Percentiles rank a stretch among this genome's conserved stretches.
Evolutionary conservation across 2,888 invertebrate genomes (phyloP).

Genomic region (Tribolium freemani): DNA sequence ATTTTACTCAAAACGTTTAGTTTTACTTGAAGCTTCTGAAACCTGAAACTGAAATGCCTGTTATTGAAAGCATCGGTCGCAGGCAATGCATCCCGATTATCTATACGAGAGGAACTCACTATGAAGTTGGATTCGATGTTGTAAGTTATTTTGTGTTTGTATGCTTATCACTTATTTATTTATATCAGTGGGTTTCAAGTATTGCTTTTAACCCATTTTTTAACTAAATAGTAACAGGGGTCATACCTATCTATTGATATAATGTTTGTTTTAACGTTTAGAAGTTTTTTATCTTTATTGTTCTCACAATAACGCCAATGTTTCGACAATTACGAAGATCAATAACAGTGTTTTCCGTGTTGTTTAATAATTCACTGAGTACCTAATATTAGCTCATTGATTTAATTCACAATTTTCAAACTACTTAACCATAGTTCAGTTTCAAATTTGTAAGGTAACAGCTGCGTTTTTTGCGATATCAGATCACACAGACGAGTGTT

Average conservation of each 20-base stretch:
- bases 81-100: slow-evolving; percentile 82
- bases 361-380: not conserved
- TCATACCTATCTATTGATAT: too few relatives aligned
- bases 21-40: slow-evolving; percentile 14
- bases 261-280: too few relatives aligned
- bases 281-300: too few relatives aligned
- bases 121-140: slow-evolving; percentile 89
- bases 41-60: slow-evolving; percentile 56
- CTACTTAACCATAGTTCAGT: too few relatives aligned
- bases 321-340: not conserved
- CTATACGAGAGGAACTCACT: slow-evolving; percentile 84
- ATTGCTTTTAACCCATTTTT: too few relatives aligned
- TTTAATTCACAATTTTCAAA: too few relatives aligned
- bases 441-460: not conserved
- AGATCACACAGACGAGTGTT: not conserved
- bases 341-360: not conserved
- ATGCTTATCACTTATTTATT: not conserved
- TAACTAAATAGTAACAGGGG: too few relatives aligned
- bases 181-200: too few relatives aligned
- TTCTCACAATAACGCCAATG: not conserved
- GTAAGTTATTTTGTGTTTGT: slow-evolving; percentile 71
- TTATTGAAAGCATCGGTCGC: slow-evolving; percentile 66
- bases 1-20: slow-evolving; percentile 4
- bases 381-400: too few relatives aligned
- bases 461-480: not conserved